phyloP scores from a whole-genome alignment of 1,140 invertebrate genomes.

The Drosophila nikananu region DNA sequence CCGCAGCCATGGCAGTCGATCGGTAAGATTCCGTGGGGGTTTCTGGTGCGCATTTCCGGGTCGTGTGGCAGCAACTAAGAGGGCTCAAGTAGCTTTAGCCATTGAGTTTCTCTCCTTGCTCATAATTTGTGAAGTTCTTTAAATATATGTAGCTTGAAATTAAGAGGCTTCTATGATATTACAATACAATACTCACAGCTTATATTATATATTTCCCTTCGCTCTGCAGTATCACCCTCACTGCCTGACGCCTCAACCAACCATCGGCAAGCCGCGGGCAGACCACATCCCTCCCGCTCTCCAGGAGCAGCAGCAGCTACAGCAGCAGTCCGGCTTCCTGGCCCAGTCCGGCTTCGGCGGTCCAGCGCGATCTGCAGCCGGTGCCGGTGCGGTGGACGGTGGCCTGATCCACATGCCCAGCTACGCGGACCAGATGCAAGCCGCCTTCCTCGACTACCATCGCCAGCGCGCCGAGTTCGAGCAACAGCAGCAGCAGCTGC shows the following conservation, averaged over 20 bases:
- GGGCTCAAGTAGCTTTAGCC: too few species aligned
- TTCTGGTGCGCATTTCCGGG: too few species aligned
- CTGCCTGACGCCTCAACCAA: neutral
- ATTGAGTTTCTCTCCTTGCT: too few species aligned
- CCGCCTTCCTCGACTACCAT: slow-evolving; percentile 68
- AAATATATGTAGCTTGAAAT: too few species aligned
- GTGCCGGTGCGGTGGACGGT: neutral
- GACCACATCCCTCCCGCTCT: neutral
- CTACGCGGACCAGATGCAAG: slow-evolving; percentile 65
- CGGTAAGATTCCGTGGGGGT: neutral
- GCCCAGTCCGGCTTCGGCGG: neutral
- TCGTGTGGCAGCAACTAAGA: too few species aligned
- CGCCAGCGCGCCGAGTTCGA: slow-evolving; percentile 63
- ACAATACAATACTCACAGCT: too few species aligned
- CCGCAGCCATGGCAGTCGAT: neutral
- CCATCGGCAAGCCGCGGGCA: neutral
- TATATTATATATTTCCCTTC: neutral
- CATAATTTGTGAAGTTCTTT: neutral
- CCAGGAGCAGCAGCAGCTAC: slow-evolving; percentile 23
- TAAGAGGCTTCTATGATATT: too few species aligned
- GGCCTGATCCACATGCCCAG: neutral
- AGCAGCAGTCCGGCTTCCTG: slow-evolving; percentile 14
- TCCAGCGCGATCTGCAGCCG: neutral
- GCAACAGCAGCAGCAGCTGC: slow-evolving; percentile 69
- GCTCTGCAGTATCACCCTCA: neutral